These are phyloP conservation scores for Pristionchus exspectatus DNA, from an alignment of 2,888 invertebrate species.

Conservation along the genomic window DNA sequence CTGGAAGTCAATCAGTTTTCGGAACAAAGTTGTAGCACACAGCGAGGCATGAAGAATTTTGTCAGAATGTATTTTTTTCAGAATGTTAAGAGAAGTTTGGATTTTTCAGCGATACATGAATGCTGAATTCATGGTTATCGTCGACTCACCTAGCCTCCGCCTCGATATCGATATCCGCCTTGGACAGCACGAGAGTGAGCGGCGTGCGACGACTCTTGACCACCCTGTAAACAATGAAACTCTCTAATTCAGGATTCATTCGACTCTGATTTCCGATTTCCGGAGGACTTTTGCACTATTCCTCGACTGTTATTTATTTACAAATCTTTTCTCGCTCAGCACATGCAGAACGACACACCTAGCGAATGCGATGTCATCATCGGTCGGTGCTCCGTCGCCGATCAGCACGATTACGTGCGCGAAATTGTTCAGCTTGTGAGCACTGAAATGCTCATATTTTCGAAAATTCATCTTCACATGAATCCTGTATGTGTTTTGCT, in stretches of 20 bases:
- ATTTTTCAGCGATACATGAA: too few relatives aligned
- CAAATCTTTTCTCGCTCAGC: too few relatives aligned
- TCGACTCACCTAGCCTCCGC: conserved; percentile 61
- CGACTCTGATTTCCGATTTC: not conserved
- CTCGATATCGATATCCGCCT: conserved; percentile 68
- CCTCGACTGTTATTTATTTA: too few relatives aligned
- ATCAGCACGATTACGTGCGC: conserved; percentile 65
- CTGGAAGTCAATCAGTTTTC: not conserved
- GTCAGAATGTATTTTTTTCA: too few relatives aligned
- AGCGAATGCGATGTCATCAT: conserved; percentile 62
- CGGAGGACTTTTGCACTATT: not conserved
- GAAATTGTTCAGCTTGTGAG: conserved; percentile 65
- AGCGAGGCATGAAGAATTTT: too few relatives aligned
- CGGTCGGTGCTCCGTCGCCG: conserved; percentile 67
- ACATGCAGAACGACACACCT: too few relatives aligned
- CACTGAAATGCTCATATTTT: conserved; percentile 56
- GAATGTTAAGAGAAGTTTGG: too few relatives aligned
- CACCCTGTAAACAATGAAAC: not conserved
- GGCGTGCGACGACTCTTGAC: conserved; percentile 59
- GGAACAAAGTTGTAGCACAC: too few relatives aligned
- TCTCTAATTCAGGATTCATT: not conserved
- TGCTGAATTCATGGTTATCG: too few relatives aligned
- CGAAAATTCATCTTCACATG: not conserved
- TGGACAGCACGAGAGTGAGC: conserved; percentile 64
- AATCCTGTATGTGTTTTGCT: too few relatives aligned